Evolutionary conservation across 2,113 vertebrate genomes (phyloP), one percentile per base, ranked within the genome.

Genomic region (Hoplias malabaricus): DNA sequence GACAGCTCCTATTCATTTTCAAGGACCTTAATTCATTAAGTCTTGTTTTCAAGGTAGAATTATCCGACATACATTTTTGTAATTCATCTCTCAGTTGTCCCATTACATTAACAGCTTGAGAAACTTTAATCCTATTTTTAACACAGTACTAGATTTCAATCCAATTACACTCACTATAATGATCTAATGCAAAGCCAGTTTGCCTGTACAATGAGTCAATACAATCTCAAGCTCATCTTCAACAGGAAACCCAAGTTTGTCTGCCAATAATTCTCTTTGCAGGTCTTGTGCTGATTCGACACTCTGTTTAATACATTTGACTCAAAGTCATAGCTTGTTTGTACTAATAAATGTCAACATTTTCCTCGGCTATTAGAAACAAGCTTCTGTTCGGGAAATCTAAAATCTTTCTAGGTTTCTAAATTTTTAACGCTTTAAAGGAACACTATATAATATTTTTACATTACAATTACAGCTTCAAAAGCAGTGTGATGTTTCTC

Each of bases 1-100:
- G 33, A 67, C 73, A 66, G 62, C 33, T 7, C 23, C 25, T 62
- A 38, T 67, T 75, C 63, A 23, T 66, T 75, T 34, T 66, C 61
- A 42, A 75, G 4, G 10, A 13, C 31, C 31, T 4, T 66, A 21
- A 54, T 66, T 66, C 43, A 53, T 75, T 75, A 74, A 48, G 38
- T 67, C 36, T 59, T 48, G 36, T 72, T 67, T 38, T 43, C 21
- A 46, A 36, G 29, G 29, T 59, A 59, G 33, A 79, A 67, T 59
- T 67, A 43, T 48, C 38, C 43, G 31, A 62, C 42, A 29, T 67
- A 50, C 16, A 8, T 73, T 73, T 61, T 61, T 73, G 31, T 42
- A 59, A 68, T 79, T 73, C 29, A 48, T 10, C 29, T 42, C 63
- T 68, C 33, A 19, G 43, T 16, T 9, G 6, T 48, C 61, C 50